Base-by-base conservation (phyloP, 2,888 invertebrate species). In the Stegophylla sp. region DNA sequence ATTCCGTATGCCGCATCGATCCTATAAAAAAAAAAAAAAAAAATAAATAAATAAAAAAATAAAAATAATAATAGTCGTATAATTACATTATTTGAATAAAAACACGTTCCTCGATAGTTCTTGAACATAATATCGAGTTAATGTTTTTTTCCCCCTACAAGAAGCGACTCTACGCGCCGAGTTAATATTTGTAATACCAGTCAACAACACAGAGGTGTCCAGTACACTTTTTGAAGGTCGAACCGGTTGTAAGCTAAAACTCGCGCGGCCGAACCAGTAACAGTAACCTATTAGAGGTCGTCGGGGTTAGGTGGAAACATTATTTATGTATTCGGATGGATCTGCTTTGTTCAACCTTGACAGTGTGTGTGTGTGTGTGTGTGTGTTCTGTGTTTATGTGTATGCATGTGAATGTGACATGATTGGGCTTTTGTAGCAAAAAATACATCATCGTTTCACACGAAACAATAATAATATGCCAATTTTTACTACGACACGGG, bases 191-290 rank as follows among this genome's bases (percentile, higher is more conserved):
- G 51, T 64, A 26, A 59, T 59, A 64, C 63, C 74, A 23, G 74
- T 74, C 48, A 20, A 28, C 64, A 10, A 48, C 63, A 17, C n/a
- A 63, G 75, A 41, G 75, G 51, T 64, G 75, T 66, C 64, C 66
- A 76, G 64, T 72, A 72, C 13, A n/a, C 13, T n/a, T 76, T 66
- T 76, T 64, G 75, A 76, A 76, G 75, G 75, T 76, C 75, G 64
- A 66, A 76, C 75, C 75, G 75, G 75, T 76, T 53, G 64, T 41
- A 20, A 34, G 53, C 41, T 41, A 41, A 66, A 66, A 64, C 64
- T 64, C 51, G 63, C 75, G 51, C 73, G 41, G 51, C 41, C 10
- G 75, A 66, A 66, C 75, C 75, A 76, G 75, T 76, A 66, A 66
- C 64, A 76, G 75, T 76, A 75, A 75, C 51, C 74, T 48, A 76